phyloP scores from a whole-genome alignment of 2,113 vertebrate species.

The Psophia crepitans region DNA sequence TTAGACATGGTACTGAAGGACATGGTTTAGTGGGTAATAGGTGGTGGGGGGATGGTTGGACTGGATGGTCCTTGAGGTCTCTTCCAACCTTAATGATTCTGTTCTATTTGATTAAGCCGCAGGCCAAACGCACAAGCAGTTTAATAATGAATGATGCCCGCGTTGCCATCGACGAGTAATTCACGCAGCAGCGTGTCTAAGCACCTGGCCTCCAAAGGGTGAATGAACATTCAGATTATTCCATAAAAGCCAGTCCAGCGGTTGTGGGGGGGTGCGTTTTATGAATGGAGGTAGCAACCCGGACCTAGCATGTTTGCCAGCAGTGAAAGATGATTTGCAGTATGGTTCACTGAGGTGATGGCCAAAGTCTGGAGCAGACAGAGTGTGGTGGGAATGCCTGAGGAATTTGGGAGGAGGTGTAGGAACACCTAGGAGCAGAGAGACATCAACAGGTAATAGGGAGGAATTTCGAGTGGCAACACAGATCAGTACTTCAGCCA shows the following conservation, averaged over 20 bases:
- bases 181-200: background rate
- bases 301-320: background rate
- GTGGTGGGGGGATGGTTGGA: no score
- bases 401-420: background rate
- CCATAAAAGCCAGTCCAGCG: background rate
- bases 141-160: background rate
- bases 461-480: background rate
- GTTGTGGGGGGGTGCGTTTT: background rate
- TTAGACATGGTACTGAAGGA: no score
- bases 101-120: background rate
- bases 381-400: background rate
- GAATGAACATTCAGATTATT: conserved; percentile 30
- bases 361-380: background rate
- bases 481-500: background rate
- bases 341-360: background rate
- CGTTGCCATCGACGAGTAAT: background rate
- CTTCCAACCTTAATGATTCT: no score
- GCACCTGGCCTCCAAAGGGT: conserved; percentile 48
- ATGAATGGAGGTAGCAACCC: background rate
- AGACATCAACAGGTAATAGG: background rate
- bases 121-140: background rate
- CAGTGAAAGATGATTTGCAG: background rate
- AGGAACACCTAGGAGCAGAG: background rate
- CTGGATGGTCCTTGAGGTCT: no score
- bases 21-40: no score